These are phyloP conservation scores for Bugula neritina DNA, from an alignment of 2,888 invertebrate genomes.

Conservation along the genomic window DNA sequence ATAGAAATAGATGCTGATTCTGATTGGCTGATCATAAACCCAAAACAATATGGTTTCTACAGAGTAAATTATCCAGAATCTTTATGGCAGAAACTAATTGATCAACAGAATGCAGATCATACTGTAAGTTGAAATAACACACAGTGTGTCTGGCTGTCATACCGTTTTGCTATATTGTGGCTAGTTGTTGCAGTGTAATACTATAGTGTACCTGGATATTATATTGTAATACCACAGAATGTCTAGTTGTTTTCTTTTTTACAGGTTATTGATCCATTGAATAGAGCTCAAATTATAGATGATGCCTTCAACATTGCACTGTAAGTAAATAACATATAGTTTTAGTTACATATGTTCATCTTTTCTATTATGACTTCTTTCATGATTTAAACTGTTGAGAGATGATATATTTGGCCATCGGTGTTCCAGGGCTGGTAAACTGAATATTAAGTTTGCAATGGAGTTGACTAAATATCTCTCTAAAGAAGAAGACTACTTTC, in stretches of 20 bases:
- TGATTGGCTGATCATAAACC: conserved; percentile 50
- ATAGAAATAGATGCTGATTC: background rate
- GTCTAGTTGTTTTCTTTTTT: background rate
- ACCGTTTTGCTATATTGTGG: too few species aligned
- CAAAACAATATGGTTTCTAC: conserved; percentile 54
- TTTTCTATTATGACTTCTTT: too few species aligned
- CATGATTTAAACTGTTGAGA: too few species aligned
- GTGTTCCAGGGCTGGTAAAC: conserved; percentile 58
- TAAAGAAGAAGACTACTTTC: conserved; percentile 37
- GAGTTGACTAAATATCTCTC: conserved; percentile 39
- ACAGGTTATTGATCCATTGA: conserved; percentile 65
- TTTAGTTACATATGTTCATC: too few species aligned
- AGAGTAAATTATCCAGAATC: conserved; percentile 52
- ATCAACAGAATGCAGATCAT: conserved; percentile 56
- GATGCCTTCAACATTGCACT: conserved; percentile 62
- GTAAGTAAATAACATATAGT: background rate
- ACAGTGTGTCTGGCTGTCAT: too few species aligned
- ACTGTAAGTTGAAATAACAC: conserved; percentile 56
- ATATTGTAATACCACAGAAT: too few species aligned
- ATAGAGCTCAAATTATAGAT: conserved; percentile 81
- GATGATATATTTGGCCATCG: too few species aligned
- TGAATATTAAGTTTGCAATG: conserved; percentile 53
- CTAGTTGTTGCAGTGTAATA: too few species aligned
- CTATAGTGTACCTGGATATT: too few species aligned
- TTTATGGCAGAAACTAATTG: conserved; percentile 51